These are phyloP conservation scores for Anthopleura sola DNA, from an alignment of 64 coral and sea anemone species.

Conservation along the genomic window DNA sequence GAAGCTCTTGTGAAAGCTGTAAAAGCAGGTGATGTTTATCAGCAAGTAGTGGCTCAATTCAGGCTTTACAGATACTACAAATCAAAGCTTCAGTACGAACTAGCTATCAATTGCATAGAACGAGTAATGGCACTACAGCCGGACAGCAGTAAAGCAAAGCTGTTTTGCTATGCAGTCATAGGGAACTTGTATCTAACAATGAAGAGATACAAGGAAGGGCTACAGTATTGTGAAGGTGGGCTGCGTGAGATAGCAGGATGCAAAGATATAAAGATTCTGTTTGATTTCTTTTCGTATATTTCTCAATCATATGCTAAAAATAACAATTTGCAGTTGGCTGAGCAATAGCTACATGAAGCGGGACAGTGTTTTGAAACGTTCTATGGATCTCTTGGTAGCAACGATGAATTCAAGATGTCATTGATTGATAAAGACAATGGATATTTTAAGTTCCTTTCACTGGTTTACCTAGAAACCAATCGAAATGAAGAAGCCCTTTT, in stretches of 20 bases:
- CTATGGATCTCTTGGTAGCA: background rate
- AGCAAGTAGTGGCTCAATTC: background rate
- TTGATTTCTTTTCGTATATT: background rate
- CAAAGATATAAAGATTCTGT: background rate
- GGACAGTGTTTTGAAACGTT: background rate
- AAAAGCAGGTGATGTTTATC: background rate
- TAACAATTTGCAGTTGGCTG: background rate
- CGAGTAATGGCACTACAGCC: background rate
- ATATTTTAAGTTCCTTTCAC: background rate
- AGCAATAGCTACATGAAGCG: background rate
- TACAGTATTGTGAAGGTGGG: background rate
- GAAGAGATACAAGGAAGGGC: background rate
- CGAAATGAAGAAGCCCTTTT: slow-evolving; percentile 19
- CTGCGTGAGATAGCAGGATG: background rate
- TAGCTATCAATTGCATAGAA: background rate
- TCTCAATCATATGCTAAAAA: background rate
- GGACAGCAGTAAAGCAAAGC: background rate
- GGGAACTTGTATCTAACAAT: background rate
- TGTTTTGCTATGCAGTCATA: background rate
- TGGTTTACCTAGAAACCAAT: background rate
- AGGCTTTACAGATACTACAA: background rate
- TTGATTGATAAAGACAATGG: background rate
- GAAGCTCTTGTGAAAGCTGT: background rate
- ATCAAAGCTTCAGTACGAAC: background rate
- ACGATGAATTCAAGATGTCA: background rate